Conservation (phyloP, 2,888 invertebrate species). For the Dasysyrphus albostriatus region DNA sequence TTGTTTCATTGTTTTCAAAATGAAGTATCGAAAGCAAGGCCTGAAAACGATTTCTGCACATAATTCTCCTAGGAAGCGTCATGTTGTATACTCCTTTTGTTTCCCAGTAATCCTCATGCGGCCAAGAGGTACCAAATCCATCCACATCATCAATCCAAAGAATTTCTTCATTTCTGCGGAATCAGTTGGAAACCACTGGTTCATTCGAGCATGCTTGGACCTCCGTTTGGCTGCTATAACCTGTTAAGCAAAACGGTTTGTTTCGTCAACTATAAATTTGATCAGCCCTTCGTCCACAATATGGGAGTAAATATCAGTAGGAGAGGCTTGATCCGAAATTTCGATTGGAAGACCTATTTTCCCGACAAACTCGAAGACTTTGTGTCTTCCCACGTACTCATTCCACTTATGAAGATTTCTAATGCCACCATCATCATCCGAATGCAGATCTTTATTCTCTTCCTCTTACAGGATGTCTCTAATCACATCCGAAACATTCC, state of each 20-base stretch:
- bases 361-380: slow-evolving; percentile 20
- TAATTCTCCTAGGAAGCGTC: too few species aligned
- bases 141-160: slow-evolving; percentile 74
- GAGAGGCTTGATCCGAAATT: slow-evolving; percentile 15
- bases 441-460: background rate
- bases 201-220: slow-evolving; percentile 64
- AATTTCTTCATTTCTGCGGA: slow-evolving; percentile 76
- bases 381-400: slow-evolving; percentile 16
- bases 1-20: too few species aligned
- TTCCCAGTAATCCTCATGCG: slow-evolving; percentile 21
- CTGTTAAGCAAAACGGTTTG: slow-evolving; percentile 28
- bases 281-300: slow-evolving; percentile 24
- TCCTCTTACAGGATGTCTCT: background rate
- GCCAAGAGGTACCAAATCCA: slow-evolving; percentile 67
- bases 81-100: too few species aligned
- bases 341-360: slow-evolving; percentile 29
- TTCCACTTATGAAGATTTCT: background rate
- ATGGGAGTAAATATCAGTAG: slow-evolving; percentile 6
- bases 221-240: slow-evolving; percentile 55
- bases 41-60: too few species aligned
- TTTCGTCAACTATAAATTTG: slow-evolving; percentile 29
- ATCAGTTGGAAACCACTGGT: slow-evolving; percentile 75
- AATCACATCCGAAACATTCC: slow-evolving; percentile 3
- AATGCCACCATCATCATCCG: background rate
- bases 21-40: too few species aligned